Conservation (phyloP, 2,797 vertebrate species). For the Thaleichthys pacificus region DNA sequence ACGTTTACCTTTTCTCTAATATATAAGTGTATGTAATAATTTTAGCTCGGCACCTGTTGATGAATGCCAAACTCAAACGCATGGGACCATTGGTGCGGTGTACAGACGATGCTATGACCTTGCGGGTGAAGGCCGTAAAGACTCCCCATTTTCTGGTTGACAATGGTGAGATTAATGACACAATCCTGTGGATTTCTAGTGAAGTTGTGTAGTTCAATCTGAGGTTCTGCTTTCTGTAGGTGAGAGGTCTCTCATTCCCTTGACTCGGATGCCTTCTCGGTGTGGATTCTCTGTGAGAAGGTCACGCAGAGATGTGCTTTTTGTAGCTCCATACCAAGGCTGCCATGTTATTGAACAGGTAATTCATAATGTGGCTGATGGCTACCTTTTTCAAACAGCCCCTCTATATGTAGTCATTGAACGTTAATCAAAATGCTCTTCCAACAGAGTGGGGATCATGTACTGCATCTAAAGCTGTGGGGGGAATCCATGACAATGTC, state of each 20-base stretch:
- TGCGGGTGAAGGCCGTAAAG: slow-evolving; percentile 20
- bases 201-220: no score
- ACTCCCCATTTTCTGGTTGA: slow-evolving; percentile 45
- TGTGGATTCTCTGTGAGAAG: slow-evolving; percentile 58
- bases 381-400: neutral
- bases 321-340: slow-evolving; percentile 43
- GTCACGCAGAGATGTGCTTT: slow-evolving; percentile 42
- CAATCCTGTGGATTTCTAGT: neutral
- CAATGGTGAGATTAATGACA: slow-evolving; percentile 28
- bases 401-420: no score
- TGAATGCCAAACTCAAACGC: slow-evolving; percentile 3
- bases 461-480: slow-evolving; percentile 43
- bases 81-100: slow-evolving; percentile 39
- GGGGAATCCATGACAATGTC: slow-evolving; percentile 45
- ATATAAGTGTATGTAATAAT: neutral
- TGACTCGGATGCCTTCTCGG: slow-evolving; percentile 44
- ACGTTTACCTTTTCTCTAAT: neutral
- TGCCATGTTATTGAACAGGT: slow-evolving; percentile 55
- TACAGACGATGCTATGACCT: slow-evolving; percentile 30
- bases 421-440: neutral
- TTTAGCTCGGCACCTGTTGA: neutral
- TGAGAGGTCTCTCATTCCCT: slow-evolving; percentile 33
- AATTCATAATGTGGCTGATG: no score
- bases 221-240: slow-evolving; percentile 30
- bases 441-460: slow-evolving; percentile 37